Conservation (phyloP, 2,797 vertebrate genomes). For the Nothura maculosa region DNA sequence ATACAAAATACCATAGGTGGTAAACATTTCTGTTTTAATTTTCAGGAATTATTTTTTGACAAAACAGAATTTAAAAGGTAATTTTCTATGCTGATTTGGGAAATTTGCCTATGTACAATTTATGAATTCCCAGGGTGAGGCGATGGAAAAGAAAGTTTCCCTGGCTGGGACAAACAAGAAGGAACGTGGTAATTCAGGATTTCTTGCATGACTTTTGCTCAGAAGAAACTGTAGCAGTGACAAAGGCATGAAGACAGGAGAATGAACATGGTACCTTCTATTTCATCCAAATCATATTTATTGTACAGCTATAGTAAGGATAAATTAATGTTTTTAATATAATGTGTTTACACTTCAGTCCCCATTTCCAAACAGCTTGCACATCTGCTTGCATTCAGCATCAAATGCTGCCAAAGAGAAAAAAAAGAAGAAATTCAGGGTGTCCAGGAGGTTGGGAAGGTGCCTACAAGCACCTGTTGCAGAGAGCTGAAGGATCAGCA, state of each 20-base stretch:
- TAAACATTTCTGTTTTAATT: not conserved
- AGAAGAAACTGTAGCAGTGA: rapidly evolving
- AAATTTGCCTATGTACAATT: not conserved
- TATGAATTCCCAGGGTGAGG: not conserved
- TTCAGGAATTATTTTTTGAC: not conserved
- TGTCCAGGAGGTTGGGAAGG: not conserved
- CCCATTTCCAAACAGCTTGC: not conserved
- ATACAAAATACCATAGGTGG: not conserved
- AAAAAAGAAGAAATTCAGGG: not conserved
- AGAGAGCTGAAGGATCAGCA: not conserved
- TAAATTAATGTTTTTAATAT: not conserved
- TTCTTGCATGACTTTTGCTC: not conserved
- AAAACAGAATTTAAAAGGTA: not conserved
- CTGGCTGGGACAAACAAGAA: not conserved
- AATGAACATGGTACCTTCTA: not conserved
- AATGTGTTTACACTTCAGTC: not conserved
- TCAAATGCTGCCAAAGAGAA: not conserved
- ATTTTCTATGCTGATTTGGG: not conserved
- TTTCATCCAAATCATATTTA: not conserved
- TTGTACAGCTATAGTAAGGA: not conserved
- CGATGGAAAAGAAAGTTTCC: not conserved
- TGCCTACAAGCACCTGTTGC: not conserved
- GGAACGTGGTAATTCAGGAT: not conserved
- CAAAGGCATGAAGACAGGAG: not conserved
- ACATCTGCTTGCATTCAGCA: not conserved